A percentile compares a stretch with the other conserved stretches of the same genome.
These are phyloP conservation scores for Miniopterus natalensis DNA, from an alignment of 2,113 vertebrate genomes.

Conservation along the genomic window DNA sequence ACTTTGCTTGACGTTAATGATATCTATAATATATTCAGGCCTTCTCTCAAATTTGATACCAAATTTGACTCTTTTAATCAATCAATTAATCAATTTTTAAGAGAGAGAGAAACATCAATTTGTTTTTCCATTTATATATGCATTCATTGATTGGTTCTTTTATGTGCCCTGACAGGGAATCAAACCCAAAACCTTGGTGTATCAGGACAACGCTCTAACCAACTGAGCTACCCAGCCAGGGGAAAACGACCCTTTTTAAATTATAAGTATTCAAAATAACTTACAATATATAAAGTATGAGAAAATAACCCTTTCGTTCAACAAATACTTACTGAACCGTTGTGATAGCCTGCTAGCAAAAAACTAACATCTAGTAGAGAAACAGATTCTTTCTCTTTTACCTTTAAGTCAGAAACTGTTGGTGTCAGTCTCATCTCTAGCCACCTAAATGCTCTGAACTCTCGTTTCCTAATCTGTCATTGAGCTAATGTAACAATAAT, in stretches of 20 bases:
- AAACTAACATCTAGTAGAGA: background rate
- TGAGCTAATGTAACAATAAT: conserved; percentile 30
- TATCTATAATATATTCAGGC: background rate
- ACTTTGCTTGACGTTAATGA: background rate
- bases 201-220: background rate
- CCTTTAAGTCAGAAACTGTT: background rate
- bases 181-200: background rate
- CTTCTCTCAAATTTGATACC: background rate
- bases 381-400: background rate
- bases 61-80: background rate
- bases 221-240: background rate
- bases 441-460: background rate
- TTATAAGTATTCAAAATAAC: background rate
- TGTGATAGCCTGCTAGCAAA: conserved; percentile 1
- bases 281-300: background rate
- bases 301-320: conserved; percentile 36
- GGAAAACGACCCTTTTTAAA: background rate
- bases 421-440: background rate
- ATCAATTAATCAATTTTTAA: too few species aligned
- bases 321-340: conserved; percentile 7
- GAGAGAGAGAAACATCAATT: too few species aligned
- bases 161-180: background rate
- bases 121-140: background rate
- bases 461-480: background rate
- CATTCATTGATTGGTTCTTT: background rate